Conservation (phyloP, 2,113 vertebrate genomes). For the Monarcha castaneiventris region DNA sequence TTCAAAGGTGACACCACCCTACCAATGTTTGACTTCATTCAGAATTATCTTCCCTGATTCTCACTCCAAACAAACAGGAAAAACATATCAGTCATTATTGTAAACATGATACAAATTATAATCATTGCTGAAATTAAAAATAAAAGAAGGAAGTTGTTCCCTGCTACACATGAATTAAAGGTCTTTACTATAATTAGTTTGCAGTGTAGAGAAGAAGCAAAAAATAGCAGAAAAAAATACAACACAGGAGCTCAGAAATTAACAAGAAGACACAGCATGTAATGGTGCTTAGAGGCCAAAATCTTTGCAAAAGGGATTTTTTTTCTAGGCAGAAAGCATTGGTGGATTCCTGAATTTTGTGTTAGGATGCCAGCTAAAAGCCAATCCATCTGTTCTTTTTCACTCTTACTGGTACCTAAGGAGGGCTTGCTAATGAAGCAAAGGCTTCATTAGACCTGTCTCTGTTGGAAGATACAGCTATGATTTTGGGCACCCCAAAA, state of each 20-base stretch:
- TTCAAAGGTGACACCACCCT: not conserved
- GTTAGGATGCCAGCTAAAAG: not conserved
- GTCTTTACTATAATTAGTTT: not conserved
- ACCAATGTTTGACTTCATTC: not conserved
- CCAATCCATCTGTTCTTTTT: not conserved
- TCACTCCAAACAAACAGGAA: not conserved
- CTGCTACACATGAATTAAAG: not conserved
- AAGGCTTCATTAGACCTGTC: not conserved
- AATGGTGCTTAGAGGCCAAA: not conserved
- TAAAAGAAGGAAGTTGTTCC: not conserved
- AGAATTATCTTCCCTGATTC: not conserved
- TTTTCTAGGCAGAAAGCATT: not conserved
- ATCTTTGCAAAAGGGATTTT: not conserved
- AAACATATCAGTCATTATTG: not conserved
- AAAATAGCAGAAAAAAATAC: not conserved
- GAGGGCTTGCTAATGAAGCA: not conserved
- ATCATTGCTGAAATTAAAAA: not conserved
- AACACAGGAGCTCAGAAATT: not conserved
- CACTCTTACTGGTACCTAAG: not conserved
- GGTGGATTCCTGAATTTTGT: not conserved
- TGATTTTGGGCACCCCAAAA: not conserved
- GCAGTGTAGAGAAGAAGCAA: not conserved
- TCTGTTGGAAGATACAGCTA: not conserved
- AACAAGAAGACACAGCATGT: not conserved
- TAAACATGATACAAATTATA: not conserved